Evolutionary conservation across 2,797 vertebrate genomes (phyloP), one percentile per base, ranked within the genome.

Genomic region (Naso thynnoides): DNA sequence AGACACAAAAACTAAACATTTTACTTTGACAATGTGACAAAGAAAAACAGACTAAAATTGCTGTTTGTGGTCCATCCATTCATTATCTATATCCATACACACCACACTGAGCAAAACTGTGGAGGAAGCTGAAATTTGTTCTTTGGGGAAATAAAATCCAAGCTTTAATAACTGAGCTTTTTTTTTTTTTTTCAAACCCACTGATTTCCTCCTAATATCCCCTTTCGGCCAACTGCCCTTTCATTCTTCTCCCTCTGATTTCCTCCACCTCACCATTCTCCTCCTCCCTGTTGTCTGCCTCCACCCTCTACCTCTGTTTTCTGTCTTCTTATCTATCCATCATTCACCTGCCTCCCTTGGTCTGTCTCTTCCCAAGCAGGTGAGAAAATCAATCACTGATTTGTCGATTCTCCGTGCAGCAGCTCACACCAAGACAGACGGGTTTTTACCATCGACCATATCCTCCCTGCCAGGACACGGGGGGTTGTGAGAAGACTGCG

Each of bases 371-470:
- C 36, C 48, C 0, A 4, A 58, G 81, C 72, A 86, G 82, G 86
- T 88, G 76, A 83, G 60, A 55, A 89, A 90, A 91, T 90, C 90
- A 83, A 85, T 90, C 83, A 66, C 72, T 54, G 78, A 87, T 87
- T 62, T 72, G 81, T 89, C 73, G 18, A 88, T 79, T 76, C 49
- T 66, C 84, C 45, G 66, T 14, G 61, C 76, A 50, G 65, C 79
- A 27, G 59, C 62, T 78, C 78, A 66, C 80, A 70, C 61, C 66
- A 70, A 55, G 63, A 73, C 54, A 5, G 68, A 72, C 24, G 48
- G 57, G 72, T 76, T 86, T 81, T 65, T 45, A 57, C 52, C 79
- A 88, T 88, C 70, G 67, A 91, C 73, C 65, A 7, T 16, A 6
- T 15, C 56, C 73, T 80, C 74, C 70, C 63, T 47, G 60, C 52